Evolutionary conservation across 2,888 invertebrate genomes (phyloP).

Genomic region (Synanthedon formicaeformis): DNA sequence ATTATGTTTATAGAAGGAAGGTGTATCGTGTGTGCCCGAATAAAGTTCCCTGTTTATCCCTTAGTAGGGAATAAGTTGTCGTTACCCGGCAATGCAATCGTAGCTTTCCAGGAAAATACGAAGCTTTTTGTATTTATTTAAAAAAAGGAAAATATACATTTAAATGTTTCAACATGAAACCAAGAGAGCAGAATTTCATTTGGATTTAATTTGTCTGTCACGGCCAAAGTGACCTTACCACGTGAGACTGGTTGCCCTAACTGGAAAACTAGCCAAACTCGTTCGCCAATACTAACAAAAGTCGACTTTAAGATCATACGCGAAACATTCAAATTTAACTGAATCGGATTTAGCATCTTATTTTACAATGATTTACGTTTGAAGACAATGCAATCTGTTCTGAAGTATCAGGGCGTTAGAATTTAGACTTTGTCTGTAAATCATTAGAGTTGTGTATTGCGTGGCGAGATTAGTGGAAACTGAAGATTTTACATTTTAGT

Average conservation of each 20-base stretch:
- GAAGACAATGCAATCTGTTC: conserved; percentile 67
- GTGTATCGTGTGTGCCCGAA: conserved; percentile 42
- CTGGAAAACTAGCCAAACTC: conserved; percentile 15
- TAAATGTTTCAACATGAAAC: not conserved
- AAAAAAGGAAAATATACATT: not conserved
- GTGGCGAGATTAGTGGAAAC: conserved; percentile 16
- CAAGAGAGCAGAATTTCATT: not conserved
- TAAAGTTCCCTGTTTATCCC: conserved; percentile 54
- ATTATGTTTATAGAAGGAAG: conserved; percentile 67
- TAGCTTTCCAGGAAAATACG: not conserved
- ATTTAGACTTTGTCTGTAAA: conserved; percentile 13
- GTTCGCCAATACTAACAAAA: conserved; percentile 9
- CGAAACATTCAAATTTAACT: conserved; percentile 22
- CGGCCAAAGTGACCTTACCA: conserved; percentile 48
- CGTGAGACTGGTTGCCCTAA: conserved; percentile 26
- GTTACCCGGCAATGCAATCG: conserved; percentile 12
- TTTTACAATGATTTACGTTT: conserved; percentile 51
- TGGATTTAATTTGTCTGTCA: conserved; percentile 45
- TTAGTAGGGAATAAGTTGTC: conserved; percentile 37
- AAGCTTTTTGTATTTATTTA: not conserved
- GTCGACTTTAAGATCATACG: conserved; percentile 12
- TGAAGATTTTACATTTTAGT: conserved; percentile 61
- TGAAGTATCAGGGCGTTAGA: conserved; percentile 13
- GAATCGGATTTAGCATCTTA: conserved; percentile 28
- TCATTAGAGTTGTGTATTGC: conserved; percentile 19